These are phyloP conservation scores for Baronia brevicornis DNA, from an alignment of 2,888 invertebrate species.

Conservation along the genomic window DNA sequence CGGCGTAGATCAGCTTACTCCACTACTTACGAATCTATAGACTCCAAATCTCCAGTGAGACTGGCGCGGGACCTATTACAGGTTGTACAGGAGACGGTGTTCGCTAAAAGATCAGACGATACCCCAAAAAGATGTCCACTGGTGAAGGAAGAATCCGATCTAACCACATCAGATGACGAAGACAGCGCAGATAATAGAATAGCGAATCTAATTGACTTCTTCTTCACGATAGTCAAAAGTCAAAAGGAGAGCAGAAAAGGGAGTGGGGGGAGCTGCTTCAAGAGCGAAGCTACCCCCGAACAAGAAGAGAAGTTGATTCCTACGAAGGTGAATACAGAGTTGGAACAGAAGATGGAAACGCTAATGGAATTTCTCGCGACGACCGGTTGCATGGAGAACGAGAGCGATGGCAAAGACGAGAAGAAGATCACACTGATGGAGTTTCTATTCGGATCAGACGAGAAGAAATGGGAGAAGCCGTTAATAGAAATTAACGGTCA, in stretches of 20 bases:
- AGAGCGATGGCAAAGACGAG: conserved; percentile 36
- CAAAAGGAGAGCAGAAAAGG: conserved; percentile 61
- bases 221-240: conserved; percentile 68
- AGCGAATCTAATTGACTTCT: conserved; percentile 66
- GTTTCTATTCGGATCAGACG: conserved; percentile 61
- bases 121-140: conserved; percentile 53
- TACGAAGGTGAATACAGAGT: conserved; percentile 50
- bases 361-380: conserved; percentile 64
- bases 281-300: conserved; percentile 51
- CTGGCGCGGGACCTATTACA: conserved; percentile 62
- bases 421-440: conserved; percentile 69
- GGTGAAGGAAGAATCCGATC: conserved; percentile 62
- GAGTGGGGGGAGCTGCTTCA: conserved; percentile 62
- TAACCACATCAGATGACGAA: conserved; percentile 54
- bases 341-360: conserved; percentile 70
- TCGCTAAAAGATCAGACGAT: conserved; percentile 47
- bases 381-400: conserved; percentile 57
- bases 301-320: conserved; percentile 44
- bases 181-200: conserved; percentile 58
- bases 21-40: conserved; percentile 44
- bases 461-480: conserved; percentile 39
- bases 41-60: conserved; percentile 49
- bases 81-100: conserved; percentile 66
- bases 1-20: conserved; percentile 52
- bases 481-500: conserved; percentile 43